Base-by-base conservation (phyloP, 1,140 invertebrate species). In the Heliconius hermathena region DNA sequence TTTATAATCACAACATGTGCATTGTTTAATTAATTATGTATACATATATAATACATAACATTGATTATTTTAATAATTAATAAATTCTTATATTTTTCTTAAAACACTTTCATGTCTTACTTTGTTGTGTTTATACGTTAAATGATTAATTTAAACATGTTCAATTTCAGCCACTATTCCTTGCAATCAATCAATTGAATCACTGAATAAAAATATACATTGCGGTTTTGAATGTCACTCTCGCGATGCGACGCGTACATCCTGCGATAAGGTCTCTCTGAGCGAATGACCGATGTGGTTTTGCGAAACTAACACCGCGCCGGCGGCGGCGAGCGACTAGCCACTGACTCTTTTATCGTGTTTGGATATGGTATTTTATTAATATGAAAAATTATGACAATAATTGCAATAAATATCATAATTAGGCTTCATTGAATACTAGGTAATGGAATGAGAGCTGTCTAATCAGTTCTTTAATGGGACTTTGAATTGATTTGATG, bases 221-320 rank as follows among this genome's bases (percentile, higher is more conserved):
- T 74, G 80, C 52, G 73, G 72, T 81, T 81, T 74, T 70, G 76
- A 74, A 81, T 81, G 66, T 82, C 75, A 82, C 41, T 74, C 66
- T 54, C 60, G 73, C 52, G 77, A 79, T 82, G 83, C 81, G 83
- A 78, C 81, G 73, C 78, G 79, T 41, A 78, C 82, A 82, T 85
- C 84, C 84, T 85, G 82, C 74, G 84, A 85, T 85, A 85, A 85
- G 75, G 81, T 66, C 60, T 66, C 38, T 81, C 79, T 78, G 76
- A 79, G 82, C 79, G 83, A 85, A 82, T 85, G 84, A 85, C 84
- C 77, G 77, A 80, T 82, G 82, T 78, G 81, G 83, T 82, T 85
- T 85, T 82, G 84, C 84, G 84, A 85, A 85, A 85, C 80, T 82
- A 81, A 85, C 77, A 82, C 84, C 78, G 5, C 60, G 26, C 26